phyloP scores from a whole-genome alignment of 2,888 invertebrate genomes.

The Rhagium mordax region DNA sequence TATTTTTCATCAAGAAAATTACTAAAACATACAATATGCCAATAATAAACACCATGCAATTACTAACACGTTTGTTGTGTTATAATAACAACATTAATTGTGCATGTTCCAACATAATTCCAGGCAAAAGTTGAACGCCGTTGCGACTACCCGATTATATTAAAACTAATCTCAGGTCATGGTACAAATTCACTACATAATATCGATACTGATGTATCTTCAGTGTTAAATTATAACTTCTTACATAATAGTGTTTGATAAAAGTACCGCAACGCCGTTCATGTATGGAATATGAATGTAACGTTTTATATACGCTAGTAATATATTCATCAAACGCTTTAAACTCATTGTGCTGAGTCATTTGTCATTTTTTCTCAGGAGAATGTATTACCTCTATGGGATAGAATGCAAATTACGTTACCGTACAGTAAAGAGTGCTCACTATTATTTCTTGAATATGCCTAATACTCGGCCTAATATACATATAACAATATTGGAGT shows the following conservation, averaged over 20 bases:
- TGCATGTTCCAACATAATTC: no score
- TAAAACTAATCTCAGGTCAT: no score
- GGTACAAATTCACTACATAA: neutral
- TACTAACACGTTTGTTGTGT: no score
- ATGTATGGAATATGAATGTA: neutral
- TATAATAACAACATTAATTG: no score
- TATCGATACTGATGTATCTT: neutral
- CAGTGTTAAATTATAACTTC: neutral
- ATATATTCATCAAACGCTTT: neutral
- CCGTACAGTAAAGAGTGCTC: neutral
- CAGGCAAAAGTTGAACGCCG: no score
- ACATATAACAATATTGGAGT: no score
- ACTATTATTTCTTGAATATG: no score
- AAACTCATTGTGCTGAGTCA: neutral
- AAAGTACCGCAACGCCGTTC: neutral
- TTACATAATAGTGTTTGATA: neutral
- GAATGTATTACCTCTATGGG: neutral
- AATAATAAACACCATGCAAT: no score
- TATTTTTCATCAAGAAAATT: no score
- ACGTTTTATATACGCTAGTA: neutral
- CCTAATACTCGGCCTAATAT: no score
- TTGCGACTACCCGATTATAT: no score
- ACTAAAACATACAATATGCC: no score
- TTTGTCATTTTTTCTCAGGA: neutral
- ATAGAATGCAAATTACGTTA: neutral